These are phyloP conservation scores for Mallotus villosus DNA, from an alignment of 2,797 vertebrate genomes.

Conservation along the genomic window DNA sequence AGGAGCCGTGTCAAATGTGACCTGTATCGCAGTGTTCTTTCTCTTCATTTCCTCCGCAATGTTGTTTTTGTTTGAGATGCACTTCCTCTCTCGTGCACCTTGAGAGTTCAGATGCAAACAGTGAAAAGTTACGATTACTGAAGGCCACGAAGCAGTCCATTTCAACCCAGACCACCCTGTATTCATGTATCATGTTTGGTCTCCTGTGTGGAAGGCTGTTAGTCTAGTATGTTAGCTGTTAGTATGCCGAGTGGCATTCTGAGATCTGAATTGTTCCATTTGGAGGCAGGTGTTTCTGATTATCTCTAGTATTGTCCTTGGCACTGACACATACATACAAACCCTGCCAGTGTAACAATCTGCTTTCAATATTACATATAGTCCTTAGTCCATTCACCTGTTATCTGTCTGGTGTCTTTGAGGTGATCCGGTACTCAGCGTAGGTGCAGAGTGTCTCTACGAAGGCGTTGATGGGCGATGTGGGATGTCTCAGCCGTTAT, in stretches of 20 bases:
- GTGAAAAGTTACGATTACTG: conserved; percentile 30
- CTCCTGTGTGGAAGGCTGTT: conserved; percentile 15
- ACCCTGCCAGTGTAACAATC: conserved; percentile 66
- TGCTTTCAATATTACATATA: conserved; percentile 71
- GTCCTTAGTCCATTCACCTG: conserved; percentile 76
- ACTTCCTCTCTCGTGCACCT: conserved; percentile 31
- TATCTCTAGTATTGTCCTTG: conserved; percentile 74
- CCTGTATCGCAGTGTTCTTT: conserved; percentile 32
- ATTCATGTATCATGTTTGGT: conserved; percentile 39
- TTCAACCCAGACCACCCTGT: conserved; percentile 45
- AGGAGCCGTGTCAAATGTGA: conserved; percentile 26
- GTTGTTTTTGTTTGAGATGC: conserved; percentile 26
- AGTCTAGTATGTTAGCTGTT: too few relatives aligned
- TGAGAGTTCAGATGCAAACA: conserved; percentile 30
- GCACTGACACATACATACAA: conserved; percentile 40
- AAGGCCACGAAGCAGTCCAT: conserved; percentile 18
- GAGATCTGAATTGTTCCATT: conserved; percentile 53
- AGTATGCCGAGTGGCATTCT: conserved; percentile 55
- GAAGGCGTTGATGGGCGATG: conserved; percentile 20
- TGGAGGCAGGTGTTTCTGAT: conserved; percentile 72
- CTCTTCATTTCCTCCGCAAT: conserved; percentile 38
- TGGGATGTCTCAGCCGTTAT: conserved; percentile 22
- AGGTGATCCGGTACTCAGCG: conserved; percentile 52
- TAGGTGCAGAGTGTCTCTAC: conserved; percentile 29
- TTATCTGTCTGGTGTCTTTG: conserved; percentile 57